These are phyloP conservation scores for Nyctalus aviator DNA, from an alignment of 2,797 vertebrate genomes.

Conservation along the genomic window DNA sequence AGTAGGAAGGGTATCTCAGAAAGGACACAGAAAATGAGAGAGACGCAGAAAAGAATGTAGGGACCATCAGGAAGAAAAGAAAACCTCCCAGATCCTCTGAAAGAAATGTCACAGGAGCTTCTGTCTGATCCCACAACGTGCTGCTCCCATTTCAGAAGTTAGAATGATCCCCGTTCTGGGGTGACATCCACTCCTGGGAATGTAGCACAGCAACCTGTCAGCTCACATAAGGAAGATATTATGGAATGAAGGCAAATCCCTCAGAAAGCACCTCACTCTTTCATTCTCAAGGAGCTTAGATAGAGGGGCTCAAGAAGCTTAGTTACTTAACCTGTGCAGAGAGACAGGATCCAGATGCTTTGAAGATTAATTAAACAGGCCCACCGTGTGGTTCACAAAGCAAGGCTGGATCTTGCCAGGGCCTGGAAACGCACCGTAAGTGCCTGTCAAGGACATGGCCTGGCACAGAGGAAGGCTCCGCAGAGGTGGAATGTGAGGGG, in stretches of 20 bases:
- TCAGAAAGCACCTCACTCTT: conserved; percentile 18
- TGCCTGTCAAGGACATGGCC: background rate
- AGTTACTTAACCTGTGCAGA: conserved; percentile 66
- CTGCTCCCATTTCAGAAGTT: conserved; percentile 39
- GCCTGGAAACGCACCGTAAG: conserved; percentile 36
- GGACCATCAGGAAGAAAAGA: background rate
- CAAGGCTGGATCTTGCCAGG: conserved; percentile 64
- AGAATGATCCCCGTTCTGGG: background rate
- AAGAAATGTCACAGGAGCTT: conserved; percentile 17
- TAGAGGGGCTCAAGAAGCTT: conserved; percentile 75
- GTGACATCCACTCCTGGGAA: conserved; percentile 9
- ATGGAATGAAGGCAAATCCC: conserved; percentile 56
- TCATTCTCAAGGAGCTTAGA: conserved; percentile 77
- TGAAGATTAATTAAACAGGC: conserved; percentile 76
- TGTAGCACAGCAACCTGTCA: conserved; percentile 35
- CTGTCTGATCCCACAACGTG: background rate
- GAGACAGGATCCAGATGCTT: conserved; percentile 80
- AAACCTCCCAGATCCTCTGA: background rate
- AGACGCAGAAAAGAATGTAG: background rate
- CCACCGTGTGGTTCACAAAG: conserved; percentile 69
- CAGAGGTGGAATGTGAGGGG: background rate
- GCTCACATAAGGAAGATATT: conserved; percentile 62
- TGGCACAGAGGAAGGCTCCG: background rate
- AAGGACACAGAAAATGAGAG: background rate
- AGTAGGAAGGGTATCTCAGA: background rate